Conservation (phyloP, 2,113 vertebrate species). For the Hippocampus zosterae region DNA sequence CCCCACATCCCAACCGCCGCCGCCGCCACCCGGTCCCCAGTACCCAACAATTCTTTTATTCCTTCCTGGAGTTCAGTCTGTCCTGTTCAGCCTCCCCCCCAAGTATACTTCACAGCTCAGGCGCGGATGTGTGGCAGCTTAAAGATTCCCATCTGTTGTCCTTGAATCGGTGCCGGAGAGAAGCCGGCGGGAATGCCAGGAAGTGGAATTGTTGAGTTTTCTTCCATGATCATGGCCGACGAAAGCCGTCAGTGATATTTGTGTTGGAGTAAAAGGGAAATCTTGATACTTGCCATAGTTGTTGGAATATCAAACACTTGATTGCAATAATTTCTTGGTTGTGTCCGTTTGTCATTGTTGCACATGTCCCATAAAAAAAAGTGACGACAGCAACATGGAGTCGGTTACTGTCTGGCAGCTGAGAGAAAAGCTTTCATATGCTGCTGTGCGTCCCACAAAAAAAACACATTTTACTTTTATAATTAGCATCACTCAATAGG, state of each 20-base stretch:
- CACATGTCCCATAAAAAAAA: slow-evolving; percentile 2
- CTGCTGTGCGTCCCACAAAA: neutral
- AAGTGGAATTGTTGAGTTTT: slow-evolving; percentile 31
- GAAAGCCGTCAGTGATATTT: slow-evolving; percentile 20
- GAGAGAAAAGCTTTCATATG: neutral
- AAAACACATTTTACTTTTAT: neutral
- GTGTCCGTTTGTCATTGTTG: neutral
- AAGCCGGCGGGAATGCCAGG: slow-evolving; percentile 38
- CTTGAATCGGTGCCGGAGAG: slow-evolving; percentile 61
- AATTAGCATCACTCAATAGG: neutral
- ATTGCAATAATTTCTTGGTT: neutral
- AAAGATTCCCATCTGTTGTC: slow-evolving; percentile 69
- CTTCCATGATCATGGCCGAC: slow-evolving; percentile 23
- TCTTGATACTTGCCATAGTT: slow-evolving; percentile 12
- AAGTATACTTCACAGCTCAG: slow-evolving; percentile 21
- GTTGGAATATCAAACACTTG: slow-evolving; percentile 3
- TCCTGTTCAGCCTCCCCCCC: slow-evolving; percentile 25
- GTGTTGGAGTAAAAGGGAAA: slow-evolving; percentile 22
- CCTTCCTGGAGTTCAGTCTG: slow-evolving; percentile 45
- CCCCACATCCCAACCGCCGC: slow-evolving; percentile 5
- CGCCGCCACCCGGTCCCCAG: slow-evolving; percentile 29
- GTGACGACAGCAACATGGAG: neutral
- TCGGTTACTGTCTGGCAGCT: neutral
- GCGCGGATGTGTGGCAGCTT: slow-evolving; percentile 49
- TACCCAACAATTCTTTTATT: slow-evolving; percentile 38